A percentile compares a stretch with the other conserved stretches of the same genome.
Evolutionary conservation across 2,797 vertebrate species (phyloP).

Genomic region (Serranus cabrilla): DNA sequence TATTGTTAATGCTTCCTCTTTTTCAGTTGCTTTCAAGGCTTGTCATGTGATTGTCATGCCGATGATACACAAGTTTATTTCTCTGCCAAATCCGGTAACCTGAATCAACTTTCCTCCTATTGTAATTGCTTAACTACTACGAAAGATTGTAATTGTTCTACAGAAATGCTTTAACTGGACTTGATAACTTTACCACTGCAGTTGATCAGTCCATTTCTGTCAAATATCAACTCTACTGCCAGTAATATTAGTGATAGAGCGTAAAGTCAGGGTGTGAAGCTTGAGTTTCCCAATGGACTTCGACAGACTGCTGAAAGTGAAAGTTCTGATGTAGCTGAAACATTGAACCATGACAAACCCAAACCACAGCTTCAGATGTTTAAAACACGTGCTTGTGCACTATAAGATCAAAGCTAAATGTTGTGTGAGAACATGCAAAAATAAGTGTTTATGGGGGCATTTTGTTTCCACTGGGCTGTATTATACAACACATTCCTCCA

Average conservation of each 20-base stretch:
- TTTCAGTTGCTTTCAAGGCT: too few species aligned
- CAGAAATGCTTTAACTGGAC: too few species aligned
- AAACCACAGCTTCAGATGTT: background rate
- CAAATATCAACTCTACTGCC: too few species aligned
- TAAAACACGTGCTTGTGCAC: background rate
- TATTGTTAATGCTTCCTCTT: too few species aligned
- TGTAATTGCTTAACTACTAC: too few species aligned
- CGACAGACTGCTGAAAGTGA: constrained; percentile 2
- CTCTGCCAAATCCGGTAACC: too few species aligned
- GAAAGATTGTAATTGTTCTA: too few species aligned
- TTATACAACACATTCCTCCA: background rate
- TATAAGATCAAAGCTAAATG: constrained; percentile 4
- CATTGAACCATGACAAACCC: background rate
- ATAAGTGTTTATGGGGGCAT: background rate
- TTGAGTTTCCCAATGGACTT: background rate
- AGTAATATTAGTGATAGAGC: background rate
- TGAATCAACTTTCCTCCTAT: too few species aligned
- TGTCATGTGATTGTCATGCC: too few species aligned
- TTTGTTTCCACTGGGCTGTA: background rate
- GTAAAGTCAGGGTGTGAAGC: constrained; percentile 2
- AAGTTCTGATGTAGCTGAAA: background rate
- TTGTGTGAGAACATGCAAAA: background rate
- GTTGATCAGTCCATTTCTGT: too few species aligned
- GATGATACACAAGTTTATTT: too few species aligned
- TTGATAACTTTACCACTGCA: too few species aligned